Evolutionary conservation across 2,113 vertebrate genomes (phyloP).

Genomic region (Gallinago paraguaiae): DNA sequence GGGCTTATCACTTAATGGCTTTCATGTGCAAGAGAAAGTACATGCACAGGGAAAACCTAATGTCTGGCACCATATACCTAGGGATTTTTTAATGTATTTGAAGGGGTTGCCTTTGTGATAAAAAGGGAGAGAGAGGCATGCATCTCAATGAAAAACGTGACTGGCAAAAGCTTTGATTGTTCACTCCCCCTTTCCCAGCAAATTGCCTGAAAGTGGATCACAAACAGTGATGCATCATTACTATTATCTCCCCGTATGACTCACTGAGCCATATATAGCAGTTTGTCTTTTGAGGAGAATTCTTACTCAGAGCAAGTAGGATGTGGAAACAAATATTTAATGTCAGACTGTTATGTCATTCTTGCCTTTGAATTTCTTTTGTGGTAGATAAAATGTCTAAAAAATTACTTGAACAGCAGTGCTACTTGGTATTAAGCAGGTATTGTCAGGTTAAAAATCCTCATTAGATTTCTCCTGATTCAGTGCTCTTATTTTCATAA

Average conservation of each 20-base stretch:
- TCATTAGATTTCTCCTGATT: background rate
- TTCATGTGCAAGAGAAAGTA: background rate
- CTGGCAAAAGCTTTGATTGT: background rate
- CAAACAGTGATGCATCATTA: conserved; percentile 3
- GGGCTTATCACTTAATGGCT: background rate
- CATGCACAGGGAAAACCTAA: background rate
- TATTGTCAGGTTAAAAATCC: background rate
- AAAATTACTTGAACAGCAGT: background rate
- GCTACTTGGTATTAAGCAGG: background rate
- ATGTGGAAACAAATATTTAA: conserved; percentile 18
- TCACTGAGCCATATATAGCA: conserved; percentile 60
- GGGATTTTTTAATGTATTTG: background rate
- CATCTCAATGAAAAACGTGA: background rate
- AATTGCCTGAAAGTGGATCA: conserved; percentile 46
- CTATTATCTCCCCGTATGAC: conserved; percentile 29
- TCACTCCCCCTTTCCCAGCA: background rate
- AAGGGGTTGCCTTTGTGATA: background rate
- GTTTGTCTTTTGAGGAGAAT: conserved; percentile 37
- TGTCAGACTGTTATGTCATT: conserved; percentile 17
- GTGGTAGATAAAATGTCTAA: background rate
- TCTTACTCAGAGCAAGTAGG: conserved; percentile 52
- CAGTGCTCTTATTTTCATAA: background rate
- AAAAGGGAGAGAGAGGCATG: background rate
- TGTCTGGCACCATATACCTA: background rate
- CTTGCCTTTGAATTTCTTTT: conserved; percentile 29